These are phyloP conservation scores for Aphidius colemani DNA, from an alignment of 2,888 invertebrate genomes.

Conservation along the genomic window DNA sequence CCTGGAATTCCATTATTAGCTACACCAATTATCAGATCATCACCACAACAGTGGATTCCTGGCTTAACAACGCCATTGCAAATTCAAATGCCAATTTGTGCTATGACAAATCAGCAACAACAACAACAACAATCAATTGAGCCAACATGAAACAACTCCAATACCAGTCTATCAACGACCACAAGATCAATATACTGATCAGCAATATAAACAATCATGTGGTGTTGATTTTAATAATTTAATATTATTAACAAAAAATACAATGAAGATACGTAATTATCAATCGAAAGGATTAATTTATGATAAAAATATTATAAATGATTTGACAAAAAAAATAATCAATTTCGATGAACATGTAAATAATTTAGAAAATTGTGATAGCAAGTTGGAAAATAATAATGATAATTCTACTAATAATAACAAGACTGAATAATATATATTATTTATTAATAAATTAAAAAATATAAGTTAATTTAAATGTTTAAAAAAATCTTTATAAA, in stretches of 20 bases:
- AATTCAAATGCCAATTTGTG: slow-evolving; percentile 41
- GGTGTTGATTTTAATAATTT: slow-evolving; percentile 56
- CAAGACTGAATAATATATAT: too few relatives aligned
- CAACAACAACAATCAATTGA: slow-evolving; percentile 34
- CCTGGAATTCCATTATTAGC: slow-evolving; percentile 42
- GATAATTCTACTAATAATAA: neutral
- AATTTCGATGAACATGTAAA: slow-evolving; percentile 38
- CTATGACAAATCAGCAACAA: slow-evolving; percentile 23
- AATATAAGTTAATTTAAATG: too few relatives aligned
- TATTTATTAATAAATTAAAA: too few relatives aligned
- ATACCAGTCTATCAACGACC: slow-evolving; percentile 55
- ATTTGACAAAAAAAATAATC: slow-evolving; percentile 34
- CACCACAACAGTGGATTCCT: slow-evolving; percentile 51
- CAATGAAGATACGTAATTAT: slow-evolving; percentile 46
- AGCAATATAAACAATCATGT: slow-evolving; percentile 41
- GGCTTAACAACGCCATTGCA: slow-evolving; percentile 42
- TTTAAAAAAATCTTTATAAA: too few relatives aligned
- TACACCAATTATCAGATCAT: slow-evolving; percentile 41
- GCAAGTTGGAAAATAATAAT: slow-evolving; percentile 30
- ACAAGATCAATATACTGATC: slow-evolving; percentile 47
- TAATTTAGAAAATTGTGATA: slow-evolving; percentile 37
- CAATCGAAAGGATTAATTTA: slow-evolving; percentile 40
- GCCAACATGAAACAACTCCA: slow-evolving; percentile 28
- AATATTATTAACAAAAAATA: slow-evolving; percentile 53
- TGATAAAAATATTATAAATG: too few relatives aligned